phyloP scores from a whole-genome alignment of 2,797 vertebrate genomes.

The Mionectes olivaceus region DNA sequence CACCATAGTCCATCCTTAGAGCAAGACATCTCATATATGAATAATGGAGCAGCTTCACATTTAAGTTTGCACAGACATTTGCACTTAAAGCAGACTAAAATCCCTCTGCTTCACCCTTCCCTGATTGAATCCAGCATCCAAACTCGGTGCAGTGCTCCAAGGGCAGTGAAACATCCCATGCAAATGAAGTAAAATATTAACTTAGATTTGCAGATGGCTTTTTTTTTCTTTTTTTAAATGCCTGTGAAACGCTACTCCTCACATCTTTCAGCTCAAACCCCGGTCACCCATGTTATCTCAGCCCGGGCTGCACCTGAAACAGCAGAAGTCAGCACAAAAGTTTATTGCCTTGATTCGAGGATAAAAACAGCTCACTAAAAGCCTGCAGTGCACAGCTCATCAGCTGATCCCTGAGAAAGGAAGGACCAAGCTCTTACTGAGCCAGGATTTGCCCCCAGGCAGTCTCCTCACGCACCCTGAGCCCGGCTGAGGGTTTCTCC shows the following conservation, averaged over 20 bases:
- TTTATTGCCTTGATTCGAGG: neutral
- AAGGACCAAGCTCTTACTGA: neutral
- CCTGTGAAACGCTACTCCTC: neutral
- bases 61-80: slow-evolving; percentile 18
- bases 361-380: neutral
- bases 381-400: neutral
- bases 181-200: neutral
- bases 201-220: neutral
- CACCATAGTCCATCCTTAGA: neutral
- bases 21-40: neutral
- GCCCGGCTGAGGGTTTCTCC: neutral
- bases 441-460: neutral
- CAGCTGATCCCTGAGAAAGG: neutral
- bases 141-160: neutral
- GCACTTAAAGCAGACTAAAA: slow-evolving; percentile 14
- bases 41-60: slow-evolving; percentile 22
- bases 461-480: neutral
- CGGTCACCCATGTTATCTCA: neutral
- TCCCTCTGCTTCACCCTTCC: neutral
- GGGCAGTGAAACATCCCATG: neutral
- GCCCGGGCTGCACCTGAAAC: neutral
- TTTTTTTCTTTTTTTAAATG: neutral
- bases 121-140: neutral
- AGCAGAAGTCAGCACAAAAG: neutral
- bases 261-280: neutral